Percentiles rank a stretch among this genome's conserved stretches.
Evolutionary conservation across 2,888 invertebrate genomes (phyloP).

Genomic region (Xanthorhoe spadicearia): DNA sequence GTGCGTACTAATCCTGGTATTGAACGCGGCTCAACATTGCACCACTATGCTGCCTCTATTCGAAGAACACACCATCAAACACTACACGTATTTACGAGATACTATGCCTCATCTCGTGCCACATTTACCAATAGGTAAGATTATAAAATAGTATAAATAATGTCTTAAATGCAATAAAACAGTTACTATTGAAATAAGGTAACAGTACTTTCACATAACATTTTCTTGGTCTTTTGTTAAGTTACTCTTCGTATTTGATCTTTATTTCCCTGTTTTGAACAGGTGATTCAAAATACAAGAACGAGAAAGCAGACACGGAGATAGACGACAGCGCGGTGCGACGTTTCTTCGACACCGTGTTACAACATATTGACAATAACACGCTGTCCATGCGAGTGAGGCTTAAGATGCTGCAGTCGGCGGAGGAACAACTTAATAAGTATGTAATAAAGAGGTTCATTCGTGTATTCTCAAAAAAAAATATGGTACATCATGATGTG

Average conservation of each 20-base stretch:
- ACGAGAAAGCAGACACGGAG: slow-evolving; percentile 66
- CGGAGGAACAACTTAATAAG: slow-evolving; percentile 88
- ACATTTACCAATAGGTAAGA: slow-evolving; percentile 82
- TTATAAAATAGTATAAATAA: no score
- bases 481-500: no score
- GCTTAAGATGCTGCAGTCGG: slow-evolving; percentile 85
- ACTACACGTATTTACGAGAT: slow-evolving; percentile 96
- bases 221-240: background rate
- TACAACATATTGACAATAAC: slow-evolving; percentile 89
- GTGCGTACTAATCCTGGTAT: slow-evolving; percentile 94
- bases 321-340: slow-evolving; percentile 87
- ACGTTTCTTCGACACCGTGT: slow-evolving; percentile 89
- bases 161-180: no score
- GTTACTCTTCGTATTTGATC: background rate
- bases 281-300: slow-evolving; percentile 73
- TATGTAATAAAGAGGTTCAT: no score
- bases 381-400: slow-evolving; percentile 86
- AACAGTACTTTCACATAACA: no score
- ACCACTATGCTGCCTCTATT: slow-evolving; percentile 96
- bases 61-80: slow-evolving; percentile 95
- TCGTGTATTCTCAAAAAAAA: no score
- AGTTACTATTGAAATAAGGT: no score
- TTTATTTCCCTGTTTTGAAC: background rate
- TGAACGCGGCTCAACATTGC: slow-evolving; percentile 96
- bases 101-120: slow-evolving; percentile 97